These are phyloP conservation scores for Acromyrmex charruanus DNA, from an alignment of 1,140 invertebrate species.

Conservation along the genomic window DNA sequence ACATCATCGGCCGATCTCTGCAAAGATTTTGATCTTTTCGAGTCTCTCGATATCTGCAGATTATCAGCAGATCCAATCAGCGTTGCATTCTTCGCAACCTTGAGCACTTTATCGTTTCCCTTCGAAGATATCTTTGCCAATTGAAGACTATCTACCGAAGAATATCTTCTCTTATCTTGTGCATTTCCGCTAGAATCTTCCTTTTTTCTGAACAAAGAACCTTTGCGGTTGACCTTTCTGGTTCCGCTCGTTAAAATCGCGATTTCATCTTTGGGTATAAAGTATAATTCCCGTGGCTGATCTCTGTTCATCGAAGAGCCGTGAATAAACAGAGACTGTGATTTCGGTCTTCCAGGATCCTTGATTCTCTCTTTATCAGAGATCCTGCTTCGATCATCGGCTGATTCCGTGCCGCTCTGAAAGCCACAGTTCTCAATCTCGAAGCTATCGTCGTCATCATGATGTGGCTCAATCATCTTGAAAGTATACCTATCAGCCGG, in stretches of 20 bases:
- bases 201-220: slow-evolving; percentile 77
- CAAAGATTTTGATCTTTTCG: slow-evolving; percentile 76
- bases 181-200: slow-evolving; percentile 41
- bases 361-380: neutral
- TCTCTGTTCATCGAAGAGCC: slow-evolving; percentile 13
- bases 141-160: slow-evolving; percentile 84
- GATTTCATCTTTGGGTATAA: slow-evolving; percentile 79
- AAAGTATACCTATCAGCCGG: slow-evolving; percentile 38
- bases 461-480: slow-evolving; percentile 35
- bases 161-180: slow-evolving; percentile 81
- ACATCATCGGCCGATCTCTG: slow-evolving; percentile 82
- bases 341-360: neutral
- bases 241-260: slow-evolving; percentile 72
- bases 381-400: slow-evolving; percentile 46
- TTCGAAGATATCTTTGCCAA: slow-evolving; percentile 74
- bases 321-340: slow-evolving; percentile 43
- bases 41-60: slow-evolving; percentile 74
- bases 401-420: slow-evolving; percentile 26
- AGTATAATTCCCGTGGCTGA: slow-evolving; percentile 57
- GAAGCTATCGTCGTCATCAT: slow-evolving; percentile 78
- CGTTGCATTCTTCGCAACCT: slow-evolving; percentile 71
- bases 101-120: slow-evolving; percentile 74
- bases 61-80: slow-evolving; percentile 83
- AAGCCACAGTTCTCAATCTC: slow-evolving; percentile 79
- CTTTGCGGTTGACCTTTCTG: slow-evolving; percentile 77